Conservation (phyloP, 2,888 invertebrate genomes). For the Sclerodermus sp. region DNA sequence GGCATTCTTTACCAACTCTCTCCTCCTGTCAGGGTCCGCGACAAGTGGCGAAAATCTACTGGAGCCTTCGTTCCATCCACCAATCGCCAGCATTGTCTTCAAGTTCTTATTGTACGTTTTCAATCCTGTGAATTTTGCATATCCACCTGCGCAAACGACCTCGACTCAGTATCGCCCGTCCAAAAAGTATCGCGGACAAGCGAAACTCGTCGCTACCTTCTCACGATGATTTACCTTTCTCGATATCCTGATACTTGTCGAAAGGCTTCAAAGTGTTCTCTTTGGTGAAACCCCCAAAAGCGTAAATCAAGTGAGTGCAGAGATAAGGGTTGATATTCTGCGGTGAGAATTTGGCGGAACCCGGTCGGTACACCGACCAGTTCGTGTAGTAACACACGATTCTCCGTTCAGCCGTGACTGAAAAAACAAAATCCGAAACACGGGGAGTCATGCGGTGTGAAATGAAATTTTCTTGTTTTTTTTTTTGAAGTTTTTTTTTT, state of each 20-base stretch:
- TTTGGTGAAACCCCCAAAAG: slow-evolving; percentile 89
- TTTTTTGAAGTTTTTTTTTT: too few relatives aligned
- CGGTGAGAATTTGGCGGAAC: slow-evolving; percentile 87
- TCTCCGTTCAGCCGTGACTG: slow-evolving; percentile 66
- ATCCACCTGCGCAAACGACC: slow-evolving; percentile 71
- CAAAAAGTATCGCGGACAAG: too few relatives aligned
- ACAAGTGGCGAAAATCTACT: slow-evolving; percentile 86
- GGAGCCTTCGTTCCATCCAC: slow-evolving; percentile 94
- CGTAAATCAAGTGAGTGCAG: slow-evolving; percentile 91
- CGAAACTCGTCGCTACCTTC: too few relatives aligned
- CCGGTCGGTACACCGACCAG: slow-evolving; percentile 91
- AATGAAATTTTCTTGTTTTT: too few relatives aligned
- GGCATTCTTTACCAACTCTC: slow-evolving; percentile 80
- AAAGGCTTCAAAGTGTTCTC: slow-evolving; percentile 89
- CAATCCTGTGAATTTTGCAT: slow-evolving; percentile 89
- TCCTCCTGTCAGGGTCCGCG: slow-evolving; percentile 73
- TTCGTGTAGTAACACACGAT: slow-evolving; percentile 93
- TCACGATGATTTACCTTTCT: too few relatives aligned
- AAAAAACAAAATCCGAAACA: slow-evolving; percentile 32
- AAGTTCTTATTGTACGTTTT: slow-evolving; percentile 91
- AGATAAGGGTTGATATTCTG: slow-evolving; percentile 94
- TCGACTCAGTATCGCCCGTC: too few relatives aligned
- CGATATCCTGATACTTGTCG: slow-evolving; percentile 94
- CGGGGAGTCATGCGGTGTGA: too few relatives aligned
- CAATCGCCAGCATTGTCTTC: slow-evolving; percentile 88